Conservation (phyloP, 2,113 vertebrate species). For the Tricholaema leucomelas region DNA sequence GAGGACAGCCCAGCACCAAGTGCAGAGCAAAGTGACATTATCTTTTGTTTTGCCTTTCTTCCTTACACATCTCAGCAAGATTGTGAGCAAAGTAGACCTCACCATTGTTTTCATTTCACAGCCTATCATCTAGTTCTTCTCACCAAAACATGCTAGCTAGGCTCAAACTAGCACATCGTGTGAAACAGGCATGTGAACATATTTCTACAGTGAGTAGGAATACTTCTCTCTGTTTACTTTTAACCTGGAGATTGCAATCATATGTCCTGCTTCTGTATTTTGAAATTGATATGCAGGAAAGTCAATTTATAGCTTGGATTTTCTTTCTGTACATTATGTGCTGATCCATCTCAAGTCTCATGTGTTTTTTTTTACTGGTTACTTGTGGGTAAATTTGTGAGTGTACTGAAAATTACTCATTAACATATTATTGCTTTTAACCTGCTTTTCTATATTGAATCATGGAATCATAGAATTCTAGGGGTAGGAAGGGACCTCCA, state of each 20-base stretch:
- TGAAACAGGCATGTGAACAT: neutral
- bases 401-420: neutral
- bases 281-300: neutral
- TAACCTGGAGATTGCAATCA: neutral
- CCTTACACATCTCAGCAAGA: too few relatives aligned
- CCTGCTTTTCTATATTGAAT: neutral
- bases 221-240: neutral
- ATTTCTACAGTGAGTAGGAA: neutral
- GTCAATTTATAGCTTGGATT: neutral
- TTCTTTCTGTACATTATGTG: neutral
- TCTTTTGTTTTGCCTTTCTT: too few relatives aligned
- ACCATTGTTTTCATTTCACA: too few relatives aligned
- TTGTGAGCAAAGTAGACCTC: too few relatives aligned
- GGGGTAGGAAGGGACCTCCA: too few relatives aligned
- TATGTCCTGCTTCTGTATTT: neutral
- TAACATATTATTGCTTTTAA: neutral
- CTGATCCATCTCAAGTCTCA: neutral
- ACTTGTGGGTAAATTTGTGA: neutral
- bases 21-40: too few relatives aligned
- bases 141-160: too few relatives aligned
- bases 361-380: neutral
- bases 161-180: too few relatives aligned
- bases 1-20: too few relatives aligned
- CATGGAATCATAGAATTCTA: too few relatives aligned
- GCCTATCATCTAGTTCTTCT: too few relatives aligned